Conservation (phyloP, 2,113 vertebrate species). For the Anhinga rufa region DNA sequence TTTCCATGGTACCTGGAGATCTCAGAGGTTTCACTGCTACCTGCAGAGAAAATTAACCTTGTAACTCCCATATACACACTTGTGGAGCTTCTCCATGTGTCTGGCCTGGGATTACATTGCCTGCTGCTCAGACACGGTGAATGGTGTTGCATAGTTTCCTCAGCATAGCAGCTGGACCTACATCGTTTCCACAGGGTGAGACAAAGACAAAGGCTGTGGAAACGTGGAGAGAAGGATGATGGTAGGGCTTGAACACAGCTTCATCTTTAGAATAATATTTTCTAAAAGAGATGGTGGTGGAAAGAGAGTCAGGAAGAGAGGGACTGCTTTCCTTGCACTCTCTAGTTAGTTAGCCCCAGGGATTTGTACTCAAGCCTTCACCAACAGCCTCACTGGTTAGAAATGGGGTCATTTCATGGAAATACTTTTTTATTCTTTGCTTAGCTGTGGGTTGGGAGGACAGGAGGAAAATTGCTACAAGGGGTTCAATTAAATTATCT, state of each 20-base stretch:
- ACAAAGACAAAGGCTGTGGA: not conserved
- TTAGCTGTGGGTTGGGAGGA: not conserved
- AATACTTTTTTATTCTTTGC: not conserved
- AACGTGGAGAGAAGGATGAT: not conserved
- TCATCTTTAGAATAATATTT: not conserved
- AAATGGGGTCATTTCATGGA: not conserved
- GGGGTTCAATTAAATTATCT: not conserved
- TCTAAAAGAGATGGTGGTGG: not conserved
- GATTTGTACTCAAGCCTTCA: not conserved
- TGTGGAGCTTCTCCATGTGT: not conserved
- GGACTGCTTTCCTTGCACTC: not conserved
- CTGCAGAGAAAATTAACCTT: not conserved
- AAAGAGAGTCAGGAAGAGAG: not conserved
- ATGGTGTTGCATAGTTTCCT: not conserved
- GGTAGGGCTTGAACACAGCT: not conserved
- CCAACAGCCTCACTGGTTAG: not conserved
- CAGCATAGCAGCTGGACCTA: not conserved
- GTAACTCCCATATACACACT: not conserved
- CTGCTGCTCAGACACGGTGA: not conserved
- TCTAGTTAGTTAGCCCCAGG: not conserved
- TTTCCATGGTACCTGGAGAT: not conserved
- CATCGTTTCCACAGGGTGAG: not conserved
- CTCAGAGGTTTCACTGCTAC: not conserved
- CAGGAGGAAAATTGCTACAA: not conserved
- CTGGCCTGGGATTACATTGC: not conserved